A percentile compares a stretch with the other conserved stretches of the same genome.
phyloP scores from a whole-genome alignment of 1,140 invertebrate species.

The Xylocopa sonorina region DNA sequence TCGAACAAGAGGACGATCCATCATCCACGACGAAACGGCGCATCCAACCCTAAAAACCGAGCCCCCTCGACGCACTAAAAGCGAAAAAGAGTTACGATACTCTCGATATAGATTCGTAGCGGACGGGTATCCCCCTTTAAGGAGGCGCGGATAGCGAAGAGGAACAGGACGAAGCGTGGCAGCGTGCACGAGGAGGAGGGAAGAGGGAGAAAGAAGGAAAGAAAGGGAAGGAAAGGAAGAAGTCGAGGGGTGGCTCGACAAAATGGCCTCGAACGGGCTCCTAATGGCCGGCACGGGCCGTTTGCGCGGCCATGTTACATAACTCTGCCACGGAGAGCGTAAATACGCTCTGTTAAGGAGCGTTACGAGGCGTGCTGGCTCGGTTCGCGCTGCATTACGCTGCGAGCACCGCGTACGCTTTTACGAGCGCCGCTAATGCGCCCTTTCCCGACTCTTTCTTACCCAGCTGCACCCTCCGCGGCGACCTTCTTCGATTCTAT shows the following conservation, averaged over 20 bases:
- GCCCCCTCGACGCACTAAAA: too few species aligned
- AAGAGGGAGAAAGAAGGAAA: background rate
- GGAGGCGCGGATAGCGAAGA: background rate
- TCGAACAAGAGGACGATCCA: too few species aligned
- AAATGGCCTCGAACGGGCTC: conserved; percentile 49
- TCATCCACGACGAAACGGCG: too few species aligned
- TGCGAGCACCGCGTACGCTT: conserved; percentile 40
- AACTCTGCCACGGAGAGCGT: conserved; percentile 38
- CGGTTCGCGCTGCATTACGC: conserved; percentile 26
- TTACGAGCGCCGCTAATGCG: conserved; percentile 51
- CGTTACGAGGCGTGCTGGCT: conserved; percentile 46
- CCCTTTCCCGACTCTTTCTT: conserved; percentile 4
- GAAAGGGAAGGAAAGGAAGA: conserved; percentile 8
- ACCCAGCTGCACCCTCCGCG: background rate
- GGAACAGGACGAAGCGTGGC: background rate
- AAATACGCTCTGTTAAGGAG: conserved; percentile 49
- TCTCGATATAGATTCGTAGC: background rate
- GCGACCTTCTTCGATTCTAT: background rate
- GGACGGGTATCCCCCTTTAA: background rate
- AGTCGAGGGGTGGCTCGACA: conserved; percentile 41
- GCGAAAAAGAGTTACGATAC: too few species aligned
- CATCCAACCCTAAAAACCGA: too few species aligned
- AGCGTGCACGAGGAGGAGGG: background rate
- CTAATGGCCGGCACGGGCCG: conserved; percentile 52
- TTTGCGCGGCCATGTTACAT: conserved; percentile 53